phyloP scores from a whole-genome alignment of 2,888 invertebrate species.

The Sinelater perroti region DNA sequence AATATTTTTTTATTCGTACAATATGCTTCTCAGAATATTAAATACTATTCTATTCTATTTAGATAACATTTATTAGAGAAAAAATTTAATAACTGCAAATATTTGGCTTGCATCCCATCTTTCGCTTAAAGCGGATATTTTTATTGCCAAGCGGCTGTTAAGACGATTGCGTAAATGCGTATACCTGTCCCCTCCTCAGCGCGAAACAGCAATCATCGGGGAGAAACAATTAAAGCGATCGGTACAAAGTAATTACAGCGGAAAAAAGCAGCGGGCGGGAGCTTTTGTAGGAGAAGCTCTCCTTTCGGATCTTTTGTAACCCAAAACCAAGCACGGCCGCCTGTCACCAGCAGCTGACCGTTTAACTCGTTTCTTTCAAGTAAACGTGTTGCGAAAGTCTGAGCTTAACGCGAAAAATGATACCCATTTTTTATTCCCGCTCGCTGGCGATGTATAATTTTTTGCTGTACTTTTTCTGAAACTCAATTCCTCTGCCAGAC shows the following conservation, averaged over 20 bases:
- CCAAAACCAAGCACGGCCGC: conserved; percentile 43
- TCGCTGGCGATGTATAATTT: conserved; percentile 45
- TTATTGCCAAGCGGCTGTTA: no score
- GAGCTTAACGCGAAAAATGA: conserved; percentile 48
- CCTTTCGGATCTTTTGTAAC: conserved; percentile 37
- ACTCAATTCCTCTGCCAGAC: conserved; percentile 33
- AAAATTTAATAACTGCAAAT: no score
- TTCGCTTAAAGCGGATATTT: no score
- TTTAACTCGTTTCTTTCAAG: conserved; percentile 52
- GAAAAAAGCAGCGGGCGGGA: conserved; percentile 6
- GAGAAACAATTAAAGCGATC: conserved; percentile 9
- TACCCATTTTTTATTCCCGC: conserved; percentile 50
- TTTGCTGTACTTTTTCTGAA: conserved; percentile 41
- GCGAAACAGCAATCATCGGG: background rate
- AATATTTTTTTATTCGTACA: no score
- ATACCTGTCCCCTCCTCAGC: no score
- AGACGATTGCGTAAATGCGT: no score
- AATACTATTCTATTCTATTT: no score
- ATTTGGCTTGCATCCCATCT: no score
- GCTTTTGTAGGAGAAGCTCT: conserved; percentile 24
- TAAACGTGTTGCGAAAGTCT: conserved; percentile 52
- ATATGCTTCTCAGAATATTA: no score
- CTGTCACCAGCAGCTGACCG: conserved; percentile 54
- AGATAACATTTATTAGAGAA: no score
- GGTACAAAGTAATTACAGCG: conserved; percentile 24